Percentiles rank a stretch among this genome's conserved stretches.
Evolutionary conservation across 2,888 invertebrate species (phyloP).

Genomic region (Drosophila nr. fundita): DNA sequence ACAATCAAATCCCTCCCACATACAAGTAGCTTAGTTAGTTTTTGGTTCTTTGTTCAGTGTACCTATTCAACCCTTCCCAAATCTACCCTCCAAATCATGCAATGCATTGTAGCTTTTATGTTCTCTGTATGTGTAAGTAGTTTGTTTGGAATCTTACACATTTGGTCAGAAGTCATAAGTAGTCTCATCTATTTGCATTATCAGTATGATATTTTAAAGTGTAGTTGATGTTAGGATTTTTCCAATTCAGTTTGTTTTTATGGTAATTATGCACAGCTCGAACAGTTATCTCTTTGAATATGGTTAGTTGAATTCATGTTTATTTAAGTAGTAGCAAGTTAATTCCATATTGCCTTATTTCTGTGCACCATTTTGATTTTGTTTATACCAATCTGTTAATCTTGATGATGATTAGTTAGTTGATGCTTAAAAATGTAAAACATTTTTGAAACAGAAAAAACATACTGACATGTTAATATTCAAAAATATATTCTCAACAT

Average conservation of each 20-base stretch:
- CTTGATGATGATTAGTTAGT: slow-evolving; percentile 45
- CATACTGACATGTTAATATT: slow-evolving; percentile 39
- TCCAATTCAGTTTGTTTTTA: slow-evolving; percentile 11
- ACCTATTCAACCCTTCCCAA: neutral
- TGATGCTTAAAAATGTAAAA: slow-evolving; percentile 14
- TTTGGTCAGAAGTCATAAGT: slow-evolving; percentile 26
- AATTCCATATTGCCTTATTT: slow-evolving; percentile 31
- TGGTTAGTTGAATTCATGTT: slow-evolving; percentile 1
- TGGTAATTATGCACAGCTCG: slow-evolving; percentile 28
- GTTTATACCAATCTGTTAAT: slow-evolving; percentile 8
- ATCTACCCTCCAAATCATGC: slow-evolving; percentile 3
- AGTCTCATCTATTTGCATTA: slow-evolving; percentile 18
- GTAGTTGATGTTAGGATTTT: slow-evolving; percentile 19
- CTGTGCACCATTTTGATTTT: slow-evolving; percentile 44
- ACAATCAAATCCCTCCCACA: slow-evolving; percentile 28
- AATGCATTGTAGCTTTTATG: slow-evolving; percentile 23
- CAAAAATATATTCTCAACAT: slow-evolving; percentile 32
- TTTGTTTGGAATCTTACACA: slow-evolving; percentile 22
- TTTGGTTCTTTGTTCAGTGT: slow-evolving; percentile 27
- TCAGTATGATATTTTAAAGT: slow-evolving; percentile 12
- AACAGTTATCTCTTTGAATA: slow-evolving; percentile 7
- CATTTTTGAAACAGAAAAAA: slow-evolving; percentile 35
- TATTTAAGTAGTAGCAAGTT: slow-evolving; percentile 15
- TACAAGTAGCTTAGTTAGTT: slow-evolving; percentile 48
- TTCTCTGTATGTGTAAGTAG: slow-evolving; percentile 29